Conservation (phyloP, 2,113 vertebrate genomes). For the Campylorhamphus procurvoides region DNA sequence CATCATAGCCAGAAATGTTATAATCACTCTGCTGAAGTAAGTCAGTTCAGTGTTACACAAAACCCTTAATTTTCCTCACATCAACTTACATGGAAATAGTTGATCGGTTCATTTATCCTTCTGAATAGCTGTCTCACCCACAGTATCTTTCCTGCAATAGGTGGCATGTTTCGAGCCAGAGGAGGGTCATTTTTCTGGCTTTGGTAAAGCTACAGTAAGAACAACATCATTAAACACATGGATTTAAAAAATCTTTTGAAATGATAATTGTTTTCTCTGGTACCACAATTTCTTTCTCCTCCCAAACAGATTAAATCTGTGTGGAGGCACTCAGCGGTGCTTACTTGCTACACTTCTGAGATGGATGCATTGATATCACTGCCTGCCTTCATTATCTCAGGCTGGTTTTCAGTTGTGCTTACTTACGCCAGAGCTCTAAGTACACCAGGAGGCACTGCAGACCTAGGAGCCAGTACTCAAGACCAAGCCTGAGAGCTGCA, state of each 20-base stretch:
- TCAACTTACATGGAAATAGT: conserved; percentile 79
- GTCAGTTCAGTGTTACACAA: not conserved
- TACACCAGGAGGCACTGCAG: not conserved
- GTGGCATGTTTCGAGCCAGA: conserved; percentile 81
- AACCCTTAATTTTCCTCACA: not conserved
- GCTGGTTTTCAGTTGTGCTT: not conserved
- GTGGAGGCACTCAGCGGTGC: not conserved
- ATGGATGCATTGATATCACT: not conserved
- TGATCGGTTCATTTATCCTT: conserved; percentile 82
- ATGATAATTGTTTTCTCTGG: not conserved
- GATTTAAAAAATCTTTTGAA: not conserved
- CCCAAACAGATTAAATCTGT: not conserved
- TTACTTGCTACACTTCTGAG: not conserved
- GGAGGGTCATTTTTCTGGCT: conserved; percentile 78
- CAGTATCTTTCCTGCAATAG: conserved; percentile 80
- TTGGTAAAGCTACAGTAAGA: conserved; percentile 74
- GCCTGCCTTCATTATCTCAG: not conserved
- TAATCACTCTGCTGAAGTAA: not conserved
- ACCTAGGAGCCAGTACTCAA: not conserved
- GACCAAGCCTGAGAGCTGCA: not conserved
- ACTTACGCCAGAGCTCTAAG: not conserved
- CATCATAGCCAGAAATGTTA: not conserved
- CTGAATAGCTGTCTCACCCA: conserved; percentile 85
- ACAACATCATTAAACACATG: not conserved
- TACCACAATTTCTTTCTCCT: not conserved